Conservation (phyloP, 2,888 invertebrate species). For the Heliconius sara region DNA sequence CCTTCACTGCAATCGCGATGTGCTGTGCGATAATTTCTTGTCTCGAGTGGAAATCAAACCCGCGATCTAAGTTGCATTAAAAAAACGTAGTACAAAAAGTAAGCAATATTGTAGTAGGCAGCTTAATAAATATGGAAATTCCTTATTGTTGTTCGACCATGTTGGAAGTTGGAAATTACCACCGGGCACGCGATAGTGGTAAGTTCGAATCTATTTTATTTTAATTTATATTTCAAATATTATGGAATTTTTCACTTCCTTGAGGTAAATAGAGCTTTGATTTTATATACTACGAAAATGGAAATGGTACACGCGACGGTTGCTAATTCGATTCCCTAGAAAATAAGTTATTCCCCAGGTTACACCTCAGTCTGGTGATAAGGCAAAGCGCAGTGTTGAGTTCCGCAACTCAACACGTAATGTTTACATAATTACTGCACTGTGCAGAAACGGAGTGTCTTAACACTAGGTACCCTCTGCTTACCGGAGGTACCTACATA, state of each 20-base stretch:
- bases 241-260: neutral
- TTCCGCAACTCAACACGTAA: too few species aligned
- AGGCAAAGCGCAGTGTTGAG: too few species aligned
- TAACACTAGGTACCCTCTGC: too few species aligned
- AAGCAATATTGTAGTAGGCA: neutral
- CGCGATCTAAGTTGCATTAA: neutral
- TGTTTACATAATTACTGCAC: too few species aligned
- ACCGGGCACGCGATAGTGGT: neutral
- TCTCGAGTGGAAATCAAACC: neutral
- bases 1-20: neutral
- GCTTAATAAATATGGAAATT: neutral
- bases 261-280: neutral
- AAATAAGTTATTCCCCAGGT: too few species aligned
- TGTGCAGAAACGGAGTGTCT: too few species aligned
- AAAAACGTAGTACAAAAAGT: neutral
- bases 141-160: neutral
- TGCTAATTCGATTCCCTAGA: too few species aligned
- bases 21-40: neutral
- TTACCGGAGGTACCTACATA: too few species aligned
- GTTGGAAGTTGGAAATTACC: neutral
- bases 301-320: neutral
- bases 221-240: neutral
- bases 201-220: neutral
- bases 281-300: neutral
- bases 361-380: too few species aligned